Evolutionary conservation across 2,113 vertebrate genomes (phyloP), one percentile per base, ranked within the genome.

Genomic region (Electrona antarctica): DNA sequence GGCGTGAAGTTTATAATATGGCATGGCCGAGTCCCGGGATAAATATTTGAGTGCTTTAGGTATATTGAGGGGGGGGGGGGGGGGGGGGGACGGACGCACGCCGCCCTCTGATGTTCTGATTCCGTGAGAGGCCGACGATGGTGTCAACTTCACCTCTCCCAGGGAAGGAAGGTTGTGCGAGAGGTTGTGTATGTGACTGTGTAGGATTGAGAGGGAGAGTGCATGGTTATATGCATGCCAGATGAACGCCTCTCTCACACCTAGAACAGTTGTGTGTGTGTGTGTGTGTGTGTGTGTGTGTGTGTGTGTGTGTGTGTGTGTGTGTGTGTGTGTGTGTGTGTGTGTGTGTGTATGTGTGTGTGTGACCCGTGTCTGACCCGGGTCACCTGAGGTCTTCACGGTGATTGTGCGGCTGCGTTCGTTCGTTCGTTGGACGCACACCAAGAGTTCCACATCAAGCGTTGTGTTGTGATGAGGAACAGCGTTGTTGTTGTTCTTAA

Each of bases 21-120:
- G 52, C 21, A 14, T 75, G 64, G 64, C 74, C 15, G 10, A 8
- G 64, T 63, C 57, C 64, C 71, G 70, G 70, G 64, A 73, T 87
- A 84, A 83, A 85, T 82, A 84, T 85, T 83, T 84, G 74, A 83
- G 63, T 60, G 79, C 57, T 64, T 67, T 71, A 78, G 76, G 80
- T 69, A 83, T 69, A n/a, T 74, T 4, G 70, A 73, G 73, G 77
- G 73, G 49, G 41, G 66, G 75, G 74, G 80, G 63, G 68, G n/a
- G n/a, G n/a, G n/a, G n/a, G n/a, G n/a, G n/a, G n/a, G n/a, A n/a
- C n/a, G n/a, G n/a, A n/a, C n/a, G n/a, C 21, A 21, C 21, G 47
- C 71, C 78, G 74, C 77, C 75, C 67, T 87, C 75, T 81, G 82
- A 79, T 74, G 73, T 62, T 69, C 59, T 64, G 67, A 71, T 83